Conservation (phyloP, 1,140 invertebrate species). For the Plectrocnemia conspersa region DNA sequence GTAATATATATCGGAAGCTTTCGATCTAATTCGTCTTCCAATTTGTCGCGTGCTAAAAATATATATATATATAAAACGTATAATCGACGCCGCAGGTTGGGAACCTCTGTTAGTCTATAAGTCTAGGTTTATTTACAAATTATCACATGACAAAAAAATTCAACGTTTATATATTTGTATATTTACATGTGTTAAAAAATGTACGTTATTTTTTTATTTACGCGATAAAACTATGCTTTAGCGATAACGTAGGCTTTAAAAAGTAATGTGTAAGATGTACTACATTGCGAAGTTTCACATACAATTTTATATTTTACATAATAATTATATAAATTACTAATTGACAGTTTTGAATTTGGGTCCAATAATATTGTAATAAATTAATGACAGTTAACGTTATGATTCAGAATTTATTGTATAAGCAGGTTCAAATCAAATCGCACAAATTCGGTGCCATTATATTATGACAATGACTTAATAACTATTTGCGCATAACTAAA, state of each 20-base stretch:
- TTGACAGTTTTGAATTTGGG: not conserved
- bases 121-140: not conserved
- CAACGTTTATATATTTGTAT: not conserved
- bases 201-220: conserved; percentile 3
- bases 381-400: too few species aligned
- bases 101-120: not conserved
- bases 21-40: not conserved
- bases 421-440: not conserved
- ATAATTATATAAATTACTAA: not conserved
- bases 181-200: conserved; percentile 9
- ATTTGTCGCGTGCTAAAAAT: not conserved
- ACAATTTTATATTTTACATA: not conserved
- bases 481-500: not conserved
- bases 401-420: conserved; percentile 6
- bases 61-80: not conserved
- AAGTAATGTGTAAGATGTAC: not conserved
- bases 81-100: not conserved
- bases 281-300: not conserved
- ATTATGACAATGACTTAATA: not conserved
- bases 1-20: not conserved
- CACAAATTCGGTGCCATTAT: not conserved
- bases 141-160: conserved; percentile 10
- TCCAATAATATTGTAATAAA: not conserved
- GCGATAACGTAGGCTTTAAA: not conserved
- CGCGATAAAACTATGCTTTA: not conserved